A percentile compares a stretch with the other conserved stretches of the same genome.
Evolutionary conservation across 1,140 invertebrate species (phyloP).

Genomic region (Drosophila obscura): DNA sequence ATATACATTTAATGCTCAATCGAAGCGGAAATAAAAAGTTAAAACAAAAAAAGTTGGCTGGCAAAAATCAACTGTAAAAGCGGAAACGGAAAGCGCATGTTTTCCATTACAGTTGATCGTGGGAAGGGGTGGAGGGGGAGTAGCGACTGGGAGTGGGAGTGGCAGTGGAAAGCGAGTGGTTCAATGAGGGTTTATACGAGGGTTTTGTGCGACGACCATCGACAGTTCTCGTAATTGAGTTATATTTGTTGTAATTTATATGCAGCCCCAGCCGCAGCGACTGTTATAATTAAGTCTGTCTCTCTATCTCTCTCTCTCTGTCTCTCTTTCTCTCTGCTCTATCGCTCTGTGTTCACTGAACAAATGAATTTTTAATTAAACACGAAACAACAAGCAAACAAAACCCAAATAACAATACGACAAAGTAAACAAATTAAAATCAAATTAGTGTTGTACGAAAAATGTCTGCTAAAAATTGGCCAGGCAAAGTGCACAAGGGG

Average conservation of each 20-base stretch:
- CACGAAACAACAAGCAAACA: slow-evolving; percentile 44
- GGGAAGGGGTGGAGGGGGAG: background rate
- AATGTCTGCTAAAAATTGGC: slow-evolving; percentile 6
- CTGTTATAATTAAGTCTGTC: slow-evolving; percentile 65
- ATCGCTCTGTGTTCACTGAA: slow-evolving; percentile 8
- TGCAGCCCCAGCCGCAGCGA: slow-evolving; percentile 16
- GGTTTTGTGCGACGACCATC: background rate
- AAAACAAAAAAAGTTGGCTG: slow-evolving; percentile 29
- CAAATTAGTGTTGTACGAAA: slow-evolving; percentile 56
- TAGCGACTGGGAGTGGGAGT: background rate
- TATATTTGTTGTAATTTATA: slow-evolving; percentile 70
- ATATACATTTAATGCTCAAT: slow-evolving; percentile 76
- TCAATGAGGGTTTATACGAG: background rate
- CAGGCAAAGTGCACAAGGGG: background rate
- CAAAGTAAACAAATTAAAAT: slow-evolving; percentile 72
- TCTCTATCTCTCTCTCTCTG: background rate
- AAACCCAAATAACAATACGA: slow-evolving; percentile 53
- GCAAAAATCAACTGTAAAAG: slow-evolving; percentile 57
- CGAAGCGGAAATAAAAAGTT: slow-evolving; percentile 73
- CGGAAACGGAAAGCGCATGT: slow-evolving; percentile 76
- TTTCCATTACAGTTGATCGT: slow-evolving; percentile 40
- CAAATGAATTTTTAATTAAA: slow-evolving; percentile 66
- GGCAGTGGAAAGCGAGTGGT: too few relatives aligned
- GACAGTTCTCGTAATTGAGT: slow-evolving; percentile 63
- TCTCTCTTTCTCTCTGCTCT: background rate